Percentiles rank a stretch among this genome's conserved stretches.
These are phyloP conservation scores for Polydrusus cervinus DNA, from an alignment of 2,888 invertebrate genomes.

Conservation along the genomic window DNA sequence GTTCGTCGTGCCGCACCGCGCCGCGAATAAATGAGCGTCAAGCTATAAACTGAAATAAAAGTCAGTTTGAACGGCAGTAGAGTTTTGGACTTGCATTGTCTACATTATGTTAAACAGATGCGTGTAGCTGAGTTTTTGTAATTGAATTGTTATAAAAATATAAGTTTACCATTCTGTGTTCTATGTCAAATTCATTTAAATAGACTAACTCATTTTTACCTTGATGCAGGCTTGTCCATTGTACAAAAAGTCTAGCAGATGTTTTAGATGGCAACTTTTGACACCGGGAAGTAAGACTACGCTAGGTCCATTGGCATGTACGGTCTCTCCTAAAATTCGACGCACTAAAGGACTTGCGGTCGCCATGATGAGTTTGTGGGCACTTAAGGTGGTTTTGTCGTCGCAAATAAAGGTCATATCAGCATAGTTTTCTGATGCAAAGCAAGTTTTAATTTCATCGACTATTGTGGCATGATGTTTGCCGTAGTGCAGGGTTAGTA, in stretches of 20 bases:
- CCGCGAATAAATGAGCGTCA: too few species aligned
- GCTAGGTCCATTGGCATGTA: slow-evolving; percentile 80
- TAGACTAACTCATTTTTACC: slow-evolving; percentile 69
- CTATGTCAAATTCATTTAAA: too few species aligned
- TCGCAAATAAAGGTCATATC: slow-evolving; percentile 91
- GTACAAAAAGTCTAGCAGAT: slow-evolving; percentile 88
- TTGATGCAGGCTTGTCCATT: slow-evolving; percentile 89
- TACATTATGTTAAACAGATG: too few species aligned
- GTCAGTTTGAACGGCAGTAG: too few species aligned
- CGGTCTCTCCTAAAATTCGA: slow-evolving; percentile 83
- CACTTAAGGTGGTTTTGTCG: slow-evolving; percentile 86
- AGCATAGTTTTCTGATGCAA: slow-evolving; percentile 89
- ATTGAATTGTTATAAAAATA: too few species aligned
- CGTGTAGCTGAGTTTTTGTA: too few species aligned
- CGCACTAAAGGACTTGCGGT: slow-evolving; percentile 90
- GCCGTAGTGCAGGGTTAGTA: slow-evolving; percentile 94
- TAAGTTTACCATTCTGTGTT: too few species aligned
- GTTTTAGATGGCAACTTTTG: slow-evolving; percentile 85
- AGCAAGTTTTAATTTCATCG: slow-evolving; percentile 92
- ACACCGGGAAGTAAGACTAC: slow-evolving; percentile 91
- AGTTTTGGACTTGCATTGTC: too few species aligned
- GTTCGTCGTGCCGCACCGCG: too few species aligned
- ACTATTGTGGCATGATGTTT: slow-evolving; percentile 95
- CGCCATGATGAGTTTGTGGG: slow-evolving; percentile 90
- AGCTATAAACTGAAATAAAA: too few species aligned